Evolutionary conservation across 1,140 invertebrate species (phyloP).

Genomic region (Streblospio benedicti): DNA sequence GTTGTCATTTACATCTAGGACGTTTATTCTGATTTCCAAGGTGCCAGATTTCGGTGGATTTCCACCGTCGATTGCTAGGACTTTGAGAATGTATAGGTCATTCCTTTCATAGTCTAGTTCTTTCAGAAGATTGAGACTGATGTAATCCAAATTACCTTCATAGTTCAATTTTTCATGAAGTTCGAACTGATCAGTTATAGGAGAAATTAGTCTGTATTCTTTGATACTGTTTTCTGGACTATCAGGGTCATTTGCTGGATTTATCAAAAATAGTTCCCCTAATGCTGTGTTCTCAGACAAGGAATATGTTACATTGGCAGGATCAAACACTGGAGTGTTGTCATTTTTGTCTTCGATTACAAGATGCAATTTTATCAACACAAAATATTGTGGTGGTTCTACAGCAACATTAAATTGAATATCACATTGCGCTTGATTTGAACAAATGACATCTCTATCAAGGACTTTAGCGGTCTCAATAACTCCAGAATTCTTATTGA

Average conservation of each 20-base stretch:
- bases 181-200: neutral
- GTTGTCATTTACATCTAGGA: constrained; percentile 16
- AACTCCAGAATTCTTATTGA: too few species aligned
- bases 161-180: neutral
- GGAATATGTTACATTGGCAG: neutral
- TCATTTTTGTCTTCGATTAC: constrained; percentile 16
- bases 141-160: neutral
- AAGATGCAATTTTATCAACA: too few species aligned
- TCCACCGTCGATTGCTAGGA: constrained; percentile 13
- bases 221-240: constrained; percentile 4
- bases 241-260: constrained; percentile 4
- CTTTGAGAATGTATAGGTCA: neutral
- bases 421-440: too few species aligned
- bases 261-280: constrained; percentile 2
- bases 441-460: too few species aligned
- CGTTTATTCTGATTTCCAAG: constrained; percentile 4
- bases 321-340: constrained; percentile 6
- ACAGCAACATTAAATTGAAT: too few species aligned
- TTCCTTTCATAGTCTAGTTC: neutral
- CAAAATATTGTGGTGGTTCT: too few species aligned
- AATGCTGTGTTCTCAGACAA: constrained; percentile 2
- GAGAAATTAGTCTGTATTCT: constrained; percentile 7
- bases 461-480: too few species aligned
- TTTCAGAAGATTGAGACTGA: constrained; percentile 2
- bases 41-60: constrained; percentile 9